A percentile compares a stretch with the other conserved stretches of the same genome.
Conservation (phyloP, 2,113 vertebrate species). For the Chionodraco myersi region DNA sequence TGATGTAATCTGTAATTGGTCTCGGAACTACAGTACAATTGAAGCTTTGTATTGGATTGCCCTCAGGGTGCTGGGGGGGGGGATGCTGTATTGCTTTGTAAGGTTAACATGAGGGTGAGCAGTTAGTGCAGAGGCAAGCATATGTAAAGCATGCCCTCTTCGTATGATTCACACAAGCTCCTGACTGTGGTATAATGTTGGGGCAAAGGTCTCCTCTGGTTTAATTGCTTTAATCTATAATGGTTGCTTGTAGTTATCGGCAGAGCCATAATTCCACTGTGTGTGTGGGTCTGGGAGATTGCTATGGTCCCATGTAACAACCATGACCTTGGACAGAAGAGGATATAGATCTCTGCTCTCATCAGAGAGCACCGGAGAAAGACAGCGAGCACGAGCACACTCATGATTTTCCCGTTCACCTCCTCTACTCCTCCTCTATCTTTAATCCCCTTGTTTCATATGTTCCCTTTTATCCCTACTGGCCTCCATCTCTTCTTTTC, state of each 20-base stretch:
- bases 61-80: slow-evolving; percentile 25
- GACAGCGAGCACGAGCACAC: slow-evolving; percentile 35
- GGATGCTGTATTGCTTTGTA: slow-evolving; percentile 48
- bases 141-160: slow-evolving; percentile 66
- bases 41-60: slow-evolving; percentile 49
- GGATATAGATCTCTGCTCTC: slow-evolving; percentile 77
- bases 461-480: slow-evolving; percentile 33
- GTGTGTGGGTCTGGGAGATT: slow-evolving; percentile 61
- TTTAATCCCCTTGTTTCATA: slow-evolving; percentile 39
- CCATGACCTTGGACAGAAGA: slow-evolving; percentile 80
- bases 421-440: slow-evolving; percentile 17
- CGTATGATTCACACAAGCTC: slow-evolving; percentile 72
- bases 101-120: slow-evolving; percentile 65
- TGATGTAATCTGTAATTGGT: slow-evolving; percentile 53
- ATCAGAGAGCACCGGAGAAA: slow-evolving; percentile 52
- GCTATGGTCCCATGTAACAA: slow-evolving; percentile 72
- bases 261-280: slow-evolving; percentile 72
- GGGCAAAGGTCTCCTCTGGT: slow-evolving; percentile 78
- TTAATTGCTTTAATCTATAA: slow-evolving; percentile 84
- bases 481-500: slow-evolving; percentile 26
- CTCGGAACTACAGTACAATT: slow-evolving; percentile 16
- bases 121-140: slow-evolving; percentile 72
- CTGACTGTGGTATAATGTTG: slow-evolving; percentile 62
- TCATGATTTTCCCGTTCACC: slow-evolving; percentile 38
- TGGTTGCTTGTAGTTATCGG: slow-evolving; percentile 79